Evolutionary conservation across 2,797 vertebrate genomes (phyloP).

Genomic region (Buceros bicornis): DNA sequence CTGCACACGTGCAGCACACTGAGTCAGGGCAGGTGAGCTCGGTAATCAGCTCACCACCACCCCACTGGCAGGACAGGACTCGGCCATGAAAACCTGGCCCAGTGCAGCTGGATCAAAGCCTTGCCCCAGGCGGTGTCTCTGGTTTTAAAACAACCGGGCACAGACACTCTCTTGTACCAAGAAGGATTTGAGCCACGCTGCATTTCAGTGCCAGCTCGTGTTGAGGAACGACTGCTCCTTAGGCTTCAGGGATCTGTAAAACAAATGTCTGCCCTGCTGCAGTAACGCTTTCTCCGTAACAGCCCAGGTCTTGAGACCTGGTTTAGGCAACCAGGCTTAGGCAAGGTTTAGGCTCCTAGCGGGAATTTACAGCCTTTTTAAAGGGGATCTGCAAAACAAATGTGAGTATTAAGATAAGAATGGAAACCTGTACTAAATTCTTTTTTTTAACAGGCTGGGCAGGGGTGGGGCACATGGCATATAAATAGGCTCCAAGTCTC

Average conservation of each 20-base stretch:
- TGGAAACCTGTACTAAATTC: conserved; percentile 31
- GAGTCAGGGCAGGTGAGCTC: background rate
- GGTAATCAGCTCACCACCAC: background rate
- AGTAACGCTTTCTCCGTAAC: background rate
- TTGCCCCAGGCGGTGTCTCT: background rate
- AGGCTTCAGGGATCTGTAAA: background rate
- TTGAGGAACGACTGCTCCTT: background rate
- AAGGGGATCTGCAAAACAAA: conserved; percentile 71
- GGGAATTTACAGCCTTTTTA: conserved; percentile 60
- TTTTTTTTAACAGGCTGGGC: conserved; percentile 6
- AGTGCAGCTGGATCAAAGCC: background rate
- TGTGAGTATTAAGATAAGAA: conserved; percentile 59
- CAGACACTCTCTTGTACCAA: background rate
- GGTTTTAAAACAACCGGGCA: background rate
- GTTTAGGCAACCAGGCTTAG: background rate
- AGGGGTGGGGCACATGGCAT: background rate
- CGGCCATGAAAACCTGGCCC: background rate
- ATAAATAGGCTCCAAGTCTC: conserved; percentile 41
- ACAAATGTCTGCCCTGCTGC: background rate
- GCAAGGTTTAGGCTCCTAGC: conserved; percentile 3
- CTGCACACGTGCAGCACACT: no score
- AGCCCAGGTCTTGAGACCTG: background rate
- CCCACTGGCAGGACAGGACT: rapidly evolving
- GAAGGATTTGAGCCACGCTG: background rate
- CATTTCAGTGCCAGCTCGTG: background rate